Conservation (phyloP, 2,113 vertebrate species). For the Oryzias woworae region DNA sequence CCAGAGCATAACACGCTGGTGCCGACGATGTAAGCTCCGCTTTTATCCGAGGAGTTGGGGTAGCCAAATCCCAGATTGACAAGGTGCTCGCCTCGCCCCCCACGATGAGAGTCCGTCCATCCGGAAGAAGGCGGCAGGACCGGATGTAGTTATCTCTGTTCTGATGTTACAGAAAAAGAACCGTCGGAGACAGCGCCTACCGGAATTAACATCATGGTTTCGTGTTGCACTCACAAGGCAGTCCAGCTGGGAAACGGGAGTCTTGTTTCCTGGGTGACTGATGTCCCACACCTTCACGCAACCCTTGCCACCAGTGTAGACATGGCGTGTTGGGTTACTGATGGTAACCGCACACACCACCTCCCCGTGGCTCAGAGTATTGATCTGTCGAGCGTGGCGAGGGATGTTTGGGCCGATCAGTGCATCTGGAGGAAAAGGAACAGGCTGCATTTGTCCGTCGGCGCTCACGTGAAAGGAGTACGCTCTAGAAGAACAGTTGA, state of each 20-base stretch:
- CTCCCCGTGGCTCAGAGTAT: slow-evolving; percentile 91
- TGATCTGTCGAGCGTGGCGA: slow-evolving; percentile 93
- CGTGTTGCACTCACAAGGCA: slow-evolving; percentile 84
- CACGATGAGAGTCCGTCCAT: slow-evolving; percentile 93
- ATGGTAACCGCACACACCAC: slow-evolving; percentile 97
- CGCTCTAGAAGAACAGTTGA: slow-evolving; percentile 70
- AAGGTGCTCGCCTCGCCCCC: slow-evolving; percentile 94
- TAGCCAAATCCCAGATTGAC: slow-evolving; percentile 96
- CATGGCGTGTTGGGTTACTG: slow-evolving; percentile 94
- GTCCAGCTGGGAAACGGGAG: slow-evolving; percentile 94
- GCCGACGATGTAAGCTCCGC: slow-evolving; percentile 93
- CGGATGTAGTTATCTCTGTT: slow-evolving; percentile 98
- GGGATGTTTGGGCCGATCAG: slow-evolving; percentile 93
- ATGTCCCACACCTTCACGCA: slow-evolving; percentile 99
- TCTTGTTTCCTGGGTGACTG: slow-evolving; percentile 96
- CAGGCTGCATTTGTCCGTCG: slow-evolving; percentile 96
- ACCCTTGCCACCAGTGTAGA: slow-evolving; percentile 95
- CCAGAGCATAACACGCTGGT: slow-evolving; percentile 92
- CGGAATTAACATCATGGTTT: too few species aligned
- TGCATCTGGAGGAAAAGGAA: slow-evolving; percentile 93
- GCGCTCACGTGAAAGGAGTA: slow-evolving; percentile 96
- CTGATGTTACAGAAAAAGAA: slow-evolving; percentile 65
- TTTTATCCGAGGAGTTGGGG: slow-evolving; percentile 94
- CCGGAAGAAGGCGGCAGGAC: slow-evolving; percentile 94
- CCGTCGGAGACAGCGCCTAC: too few species aligned